Base-by-base conservation (phyloP, 2,888 invertebrate species). In the Helleia helle region DNA sequence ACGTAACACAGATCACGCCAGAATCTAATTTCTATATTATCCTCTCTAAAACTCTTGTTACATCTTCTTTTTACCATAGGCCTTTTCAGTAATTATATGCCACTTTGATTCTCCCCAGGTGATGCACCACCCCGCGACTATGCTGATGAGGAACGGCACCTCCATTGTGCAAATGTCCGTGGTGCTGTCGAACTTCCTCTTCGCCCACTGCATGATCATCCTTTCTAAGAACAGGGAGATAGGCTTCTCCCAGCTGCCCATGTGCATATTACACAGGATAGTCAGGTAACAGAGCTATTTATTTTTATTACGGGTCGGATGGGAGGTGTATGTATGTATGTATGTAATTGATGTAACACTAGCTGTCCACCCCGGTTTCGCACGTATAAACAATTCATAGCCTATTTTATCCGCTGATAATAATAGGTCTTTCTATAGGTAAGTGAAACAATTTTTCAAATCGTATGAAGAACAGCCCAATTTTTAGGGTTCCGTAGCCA, bases 111-210 rank as follows among this genome's bases (percentile, higher is more conserved):
- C 17, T 6, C 14, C 28, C 0, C 50, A 71, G 72, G 54, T 59
- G 8, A 54, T 63, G 1, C 54, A 50, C 0, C 56, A 62, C 25
- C 62, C 70, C 0, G 15, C 55, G n/a, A 44, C 66, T 43, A 66
- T 68, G 61, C 17, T 68, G n/a, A 58, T 71, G 43, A 55, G 66
- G 47, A 76, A 76, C 55, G 75, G 74, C 11, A 64, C 75, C 1
- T 56, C 65, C 0, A 48, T 72, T 18, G 69, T 73, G 49, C 73
- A 74, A 51, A 45, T 58, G 9, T 77, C 75, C 53, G 51, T 74
- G 42, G 49, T 71, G 49, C 41, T 77, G 30, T 73, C 75, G 41
- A 68, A 56, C 50, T 77, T 77, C 54, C 58, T 77, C 39, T 59
- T 76, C 15, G 62, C 66, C 15, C 69, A 73, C 56, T 71, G 65